Evolutionary conservation across 2,888 invertebrate genomes (phyloP), one percentile per base, ranked within the genome.

Genomic region (Eupithecia tripunctaria): DNA sequence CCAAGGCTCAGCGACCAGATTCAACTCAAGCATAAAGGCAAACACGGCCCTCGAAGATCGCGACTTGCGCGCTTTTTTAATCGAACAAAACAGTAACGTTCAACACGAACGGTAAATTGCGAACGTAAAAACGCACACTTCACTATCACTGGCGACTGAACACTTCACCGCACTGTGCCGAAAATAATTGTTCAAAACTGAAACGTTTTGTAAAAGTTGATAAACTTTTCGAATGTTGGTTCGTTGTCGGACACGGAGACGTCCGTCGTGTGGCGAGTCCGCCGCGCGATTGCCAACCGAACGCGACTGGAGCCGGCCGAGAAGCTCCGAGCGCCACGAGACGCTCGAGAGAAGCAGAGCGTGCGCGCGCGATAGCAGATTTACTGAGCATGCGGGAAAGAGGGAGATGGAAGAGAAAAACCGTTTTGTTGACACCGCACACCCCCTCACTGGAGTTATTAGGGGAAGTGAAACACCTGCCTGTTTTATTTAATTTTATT

Each of bases 61-160:
- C 87, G 86, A 89, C 88, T 89, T 89, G 89, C 87, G 88, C 90
- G 89, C 86, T 91, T 91, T 88, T 71, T 88, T 92, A 89, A 88
- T 89, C 84, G 86, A 91, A 90, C 89, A 84, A 90, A 93, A 92
- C 92, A 92, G 93, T 93, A 92, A 91, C 90, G 92, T 93, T 91
- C 91, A 88, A 91, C 88, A 88, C 86, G 88, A 92, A 92, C 92
- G 91, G 92, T 93, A 91, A 89, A 91, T 87, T 84, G 82, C 83
- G 82, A 88, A 88, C 86, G 89, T 88, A 89, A 88, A 90, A 89
- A 86, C 88, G 81, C 80, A 81, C 92, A 93, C 93, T 89, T 88
- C 91, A 92, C 87, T 84, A 84, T 87, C 89, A 89, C 87, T 86
- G 78, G 78, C 81, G 82, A 84, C 82, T 83, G 79, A 85, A 82